Evolutionary conservation across 2,888 invertebrate species (phyloP).

Genomic region (Tridacna crocea): DNA sequence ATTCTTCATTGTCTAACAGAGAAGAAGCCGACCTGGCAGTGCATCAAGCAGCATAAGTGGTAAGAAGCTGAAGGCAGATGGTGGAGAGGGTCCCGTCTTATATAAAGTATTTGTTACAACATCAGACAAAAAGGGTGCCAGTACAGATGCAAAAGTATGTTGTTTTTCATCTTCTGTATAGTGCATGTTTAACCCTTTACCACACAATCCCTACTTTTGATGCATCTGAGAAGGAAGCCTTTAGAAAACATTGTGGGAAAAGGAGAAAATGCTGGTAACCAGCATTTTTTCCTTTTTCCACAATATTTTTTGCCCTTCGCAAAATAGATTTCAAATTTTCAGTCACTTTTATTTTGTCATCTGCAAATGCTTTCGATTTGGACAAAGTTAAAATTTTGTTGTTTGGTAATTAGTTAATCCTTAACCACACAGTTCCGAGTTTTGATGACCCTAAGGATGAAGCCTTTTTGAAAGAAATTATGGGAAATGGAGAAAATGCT

Average conservation of each 20-base stretch:
- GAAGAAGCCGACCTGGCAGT: constrained; percentile 60
- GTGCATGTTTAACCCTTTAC: neutral
- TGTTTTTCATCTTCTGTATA: neutral
- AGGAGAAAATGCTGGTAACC: constrained; percentile 1
- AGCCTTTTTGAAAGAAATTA: no score
- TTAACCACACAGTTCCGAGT: no score
- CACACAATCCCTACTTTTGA: neutral
- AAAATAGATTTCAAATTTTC: no score
- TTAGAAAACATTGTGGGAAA: constrained; percentile 4
- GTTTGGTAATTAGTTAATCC: no score
- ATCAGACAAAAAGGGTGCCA: constrained; percentile 80
- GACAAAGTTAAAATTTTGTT: no score
- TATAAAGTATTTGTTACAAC: constrained; percentile 83
- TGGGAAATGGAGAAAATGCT: no score
- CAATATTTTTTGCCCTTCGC: neutral
- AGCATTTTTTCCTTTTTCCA: constrained; percentile 4
- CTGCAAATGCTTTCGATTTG: no score
- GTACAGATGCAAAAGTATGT: constrained; percentile 82
- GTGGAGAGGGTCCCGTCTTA: constrained; percentile 61
- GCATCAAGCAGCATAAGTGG: constrained; percentile 44
- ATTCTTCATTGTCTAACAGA: constrained; percentile 37
- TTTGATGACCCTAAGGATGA: no score
- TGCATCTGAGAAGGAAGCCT: neutral
- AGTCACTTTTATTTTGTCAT: no score
- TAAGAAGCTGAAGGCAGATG: constrained; percentile 35